Evolutionary conservation across 2,888 invertebrate genomes (phyloP), one percentile per base, ranked within the genome.

Genomic region (Tholera decimalis): DNA sequence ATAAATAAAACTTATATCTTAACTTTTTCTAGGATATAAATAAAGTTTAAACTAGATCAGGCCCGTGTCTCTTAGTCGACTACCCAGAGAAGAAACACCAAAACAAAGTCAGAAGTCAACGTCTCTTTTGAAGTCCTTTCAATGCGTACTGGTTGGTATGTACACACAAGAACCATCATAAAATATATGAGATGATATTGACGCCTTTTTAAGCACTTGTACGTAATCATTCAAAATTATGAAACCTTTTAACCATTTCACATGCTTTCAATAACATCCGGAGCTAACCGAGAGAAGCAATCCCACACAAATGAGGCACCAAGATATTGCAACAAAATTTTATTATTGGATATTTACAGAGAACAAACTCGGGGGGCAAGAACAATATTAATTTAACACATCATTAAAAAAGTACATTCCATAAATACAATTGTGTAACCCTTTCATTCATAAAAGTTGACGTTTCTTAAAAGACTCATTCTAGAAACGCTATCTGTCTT

Each of bases 341-440:
- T 81, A 80, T 79, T 79, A 73, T 74, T 81, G 49, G n/a, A 70
- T 79, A 79, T 82, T 82, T 80, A 79, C 82, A 80, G 47, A 50
- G 57, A 79, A 72, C 71, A 57, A 57, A 64, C 63, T 78, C 28
- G 41, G 60, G 51, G 24, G 20, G 20, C 35, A 33, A 47, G 39
- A 56, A 61, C 22, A 57, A 50, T n/a, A n/a, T 49, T 39, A n/a
- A 53, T 49, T 55, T 30, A 28, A 15, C 18, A 62, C 24, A 58
- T n/a, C 28, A 26, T 59, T 47, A 49, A 26, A 64, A n/a, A 22
- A 44, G 56, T 62, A 46, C 9, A 4, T 55, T 22, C 1, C 49
- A 39, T 39, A 33, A n/a, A 28, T 57, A 70, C 33, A 49, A 43
- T 33, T 47, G 3, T 22, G 15, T 39, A 33, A 55, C 6, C 18